A percentile compares a stretch with the other conserved stretches of the same genome.
Evolutionary conservation across 2,797 vertebrate species (phyloP).

Genomic region (Pseudomugil tenellus): DNA sequence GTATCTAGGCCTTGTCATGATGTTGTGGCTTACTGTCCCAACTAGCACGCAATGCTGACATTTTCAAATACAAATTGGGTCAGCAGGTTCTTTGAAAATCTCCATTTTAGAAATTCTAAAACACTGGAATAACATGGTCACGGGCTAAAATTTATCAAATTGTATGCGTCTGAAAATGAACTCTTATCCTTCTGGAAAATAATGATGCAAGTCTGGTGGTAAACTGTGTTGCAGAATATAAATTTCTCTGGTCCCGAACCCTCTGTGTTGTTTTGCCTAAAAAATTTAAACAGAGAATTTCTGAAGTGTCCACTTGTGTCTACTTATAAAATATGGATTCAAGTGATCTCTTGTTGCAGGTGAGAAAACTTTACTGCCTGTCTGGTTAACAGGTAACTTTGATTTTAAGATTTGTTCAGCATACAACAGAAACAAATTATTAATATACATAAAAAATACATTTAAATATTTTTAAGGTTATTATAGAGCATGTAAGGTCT

Average conservation of each 20-base stretch:
- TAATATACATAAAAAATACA: background rate
- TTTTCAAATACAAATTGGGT: background rate
- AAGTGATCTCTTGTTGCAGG: background rate
- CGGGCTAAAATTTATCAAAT: background rate
- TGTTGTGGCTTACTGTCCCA: background rate
- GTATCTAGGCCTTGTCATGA: background rate
- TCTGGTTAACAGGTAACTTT: background rate
- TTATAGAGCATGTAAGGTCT: constrained; percentile 6
- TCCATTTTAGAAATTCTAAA: background rate
- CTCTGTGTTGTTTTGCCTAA: constrained; percentile 2
- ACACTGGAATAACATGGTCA: background rate
- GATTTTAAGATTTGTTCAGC: constrained; percentile 1
- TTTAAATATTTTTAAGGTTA: background rate
- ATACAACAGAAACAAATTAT: background rate
- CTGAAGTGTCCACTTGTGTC: constrained; percentile 2
- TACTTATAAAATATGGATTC: background rate
- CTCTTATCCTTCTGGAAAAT: background rate
- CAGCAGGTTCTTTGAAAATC: constrained; percentile 2
- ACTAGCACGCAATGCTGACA: background rate
- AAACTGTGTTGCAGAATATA: background rate
- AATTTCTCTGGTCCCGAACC: constrained; percentile 5
- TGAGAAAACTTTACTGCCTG: background rate
- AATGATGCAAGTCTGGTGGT: background rate
- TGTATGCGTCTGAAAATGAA: background rate
- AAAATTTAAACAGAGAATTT: background rate